These are phyloP conservation scores for Trachops cirrhosus DNA, from an alignment of 2,797 vertebrate species.

Conservation along the genomic window DNA sequence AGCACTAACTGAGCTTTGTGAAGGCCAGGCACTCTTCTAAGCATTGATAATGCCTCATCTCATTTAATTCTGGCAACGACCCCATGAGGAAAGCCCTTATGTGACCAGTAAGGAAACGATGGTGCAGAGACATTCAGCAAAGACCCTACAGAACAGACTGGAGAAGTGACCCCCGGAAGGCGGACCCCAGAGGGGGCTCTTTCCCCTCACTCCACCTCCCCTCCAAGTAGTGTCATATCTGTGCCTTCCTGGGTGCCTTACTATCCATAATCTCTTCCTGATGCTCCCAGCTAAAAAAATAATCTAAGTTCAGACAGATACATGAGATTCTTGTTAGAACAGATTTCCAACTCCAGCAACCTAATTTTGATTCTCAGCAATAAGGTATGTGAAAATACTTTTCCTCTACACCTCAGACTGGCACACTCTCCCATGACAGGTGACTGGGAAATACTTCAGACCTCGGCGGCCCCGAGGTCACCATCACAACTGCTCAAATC, in stretches of 20 bases:
- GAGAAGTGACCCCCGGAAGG: not conserved
- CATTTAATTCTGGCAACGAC: not conserved
- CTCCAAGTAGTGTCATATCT: no score
- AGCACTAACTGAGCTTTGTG: not conserved
- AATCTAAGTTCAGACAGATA: not conserved
- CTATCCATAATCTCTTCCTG: not conserved
- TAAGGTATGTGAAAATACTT: not conserved
- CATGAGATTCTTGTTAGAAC: not conserved
- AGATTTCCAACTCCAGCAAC: not conserved
- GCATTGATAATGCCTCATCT: not conserved
- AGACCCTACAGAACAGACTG: fast-evolving
- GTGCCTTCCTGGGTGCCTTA: not conserved
- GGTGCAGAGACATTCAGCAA: not conserved
- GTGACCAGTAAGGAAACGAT: not conserved
- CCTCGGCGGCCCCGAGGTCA: not conserved
- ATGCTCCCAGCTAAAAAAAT: not conserved
- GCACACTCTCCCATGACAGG: not conserved
- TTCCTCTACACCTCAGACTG: not conserved
- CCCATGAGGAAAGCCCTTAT: not conserved
- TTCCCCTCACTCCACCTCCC: not conserved
- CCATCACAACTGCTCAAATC: not conserved
- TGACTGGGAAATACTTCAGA: not conserved
- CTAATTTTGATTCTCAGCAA: not conserved
- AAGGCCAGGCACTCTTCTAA: not conserved
- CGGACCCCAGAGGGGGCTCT: not conserved